A percentile compares a stretch with the other conserved stretches of the same genome.
phyloP scores from a whole-genome alignment of 2,113 vertebrate genomes.

The Tyto alba region DNA sequence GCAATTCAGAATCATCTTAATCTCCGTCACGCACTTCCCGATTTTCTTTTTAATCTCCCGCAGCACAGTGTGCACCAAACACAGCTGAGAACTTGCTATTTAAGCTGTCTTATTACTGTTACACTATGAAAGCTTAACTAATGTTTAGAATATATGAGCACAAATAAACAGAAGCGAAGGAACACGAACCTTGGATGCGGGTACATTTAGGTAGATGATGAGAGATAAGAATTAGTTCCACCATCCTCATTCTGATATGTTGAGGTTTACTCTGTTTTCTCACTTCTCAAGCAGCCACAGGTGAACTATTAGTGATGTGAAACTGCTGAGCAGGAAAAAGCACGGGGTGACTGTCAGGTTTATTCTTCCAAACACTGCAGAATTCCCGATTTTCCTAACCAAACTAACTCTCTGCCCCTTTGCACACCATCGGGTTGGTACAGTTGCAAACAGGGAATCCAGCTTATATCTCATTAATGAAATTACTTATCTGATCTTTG shows the following conservation, averaged over 20 bases:
- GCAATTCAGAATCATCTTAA: constrained; percentile 36
- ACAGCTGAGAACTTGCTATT: constrained; percentile 17
- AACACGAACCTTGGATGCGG: neutral
- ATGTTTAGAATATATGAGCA: neutral
- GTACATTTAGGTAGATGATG: neutral
- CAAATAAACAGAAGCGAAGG: neutral
- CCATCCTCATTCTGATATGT: neutral
- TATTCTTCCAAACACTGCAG: neutral
- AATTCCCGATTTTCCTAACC: neutral
- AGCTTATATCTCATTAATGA: neutral
- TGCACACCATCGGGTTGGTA: neutral
- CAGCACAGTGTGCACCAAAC: neutral
- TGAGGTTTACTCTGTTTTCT: neutral
- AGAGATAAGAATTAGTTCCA: neutral
- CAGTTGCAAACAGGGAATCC: neutral
- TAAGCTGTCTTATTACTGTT: constrained; percentile 17
- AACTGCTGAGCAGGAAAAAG: neutral
- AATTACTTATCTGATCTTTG: neutral
- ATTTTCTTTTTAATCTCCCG: constrained; percentile 28
- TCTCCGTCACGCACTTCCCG: neutral
- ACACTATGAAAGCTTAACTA: neutral
- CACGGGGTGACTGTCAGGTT: neutral
- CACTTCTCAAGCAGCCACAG: neutral
- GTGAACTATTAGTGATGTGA: neutral
- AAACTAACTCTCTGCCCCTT: neutral